These are phyloP conservation scores for Lutraria rhynchaena DNA, from an alignment of 1,140 invertebrate genomes.

Conservation along the genomic window DNA sequence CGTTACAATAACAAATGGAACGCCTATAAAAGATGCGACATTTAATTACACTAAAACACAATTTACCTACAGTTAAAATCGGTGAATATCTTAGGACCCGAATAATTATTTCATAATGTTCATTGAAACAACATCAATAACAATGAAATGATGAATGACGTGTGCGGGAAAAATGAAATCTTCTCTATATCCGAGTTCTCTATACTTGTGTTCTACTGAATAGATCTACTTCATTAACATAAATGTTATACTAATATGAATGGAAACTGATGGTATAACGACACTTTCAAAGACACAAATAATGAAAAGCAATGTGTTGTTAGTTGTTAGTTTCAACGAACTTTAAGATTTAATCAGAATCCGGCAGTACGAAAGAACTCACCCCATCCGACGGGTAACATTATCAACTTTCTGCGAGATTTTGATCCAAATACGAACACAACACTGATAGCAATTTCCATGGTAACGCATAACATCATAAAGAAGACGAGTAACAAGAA, in stretches of 20 bases:
- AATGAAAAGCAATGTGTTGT: no score
- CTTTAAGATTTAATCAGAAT: background rate
- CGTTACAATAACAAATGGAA: conserved; percentile 31
- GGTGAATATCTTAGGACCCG: background rate
- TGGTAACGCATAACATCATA: background rate
- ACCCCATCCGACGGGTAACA: conserved; percentile 50
- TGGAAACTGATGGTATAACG: no score
- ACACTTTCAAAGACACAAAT: no score
- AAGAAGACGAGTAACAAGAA: conserved; percentile 3
- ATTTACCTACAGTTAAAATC: background rate
- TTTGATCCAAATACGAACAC: background rate
- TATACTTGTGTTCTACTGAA: no score
- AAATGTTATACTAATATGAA: no score
- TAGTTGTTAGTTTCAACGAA: no score
- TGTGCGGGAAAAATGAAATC: background rate
- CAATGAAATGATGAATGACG: background rate
- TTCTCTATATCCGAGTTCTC: background rate
- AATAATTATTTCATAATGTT: background rate
- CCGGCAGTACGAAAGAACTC: background rate
- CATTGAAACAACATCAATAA: background rate
- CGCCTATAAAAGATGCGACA: conserved; percentile 10
- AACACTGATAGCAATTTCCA: background rate
- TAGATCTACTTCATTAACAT: no score
- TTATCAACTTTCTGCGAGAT: background rate
- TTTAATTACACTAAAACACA: background rate